These are phyloP conservation scores for Chanos chanos DNA, from an alignment of 2,797 vertebrate genomes.

Conservation along the genomic window DNA sequence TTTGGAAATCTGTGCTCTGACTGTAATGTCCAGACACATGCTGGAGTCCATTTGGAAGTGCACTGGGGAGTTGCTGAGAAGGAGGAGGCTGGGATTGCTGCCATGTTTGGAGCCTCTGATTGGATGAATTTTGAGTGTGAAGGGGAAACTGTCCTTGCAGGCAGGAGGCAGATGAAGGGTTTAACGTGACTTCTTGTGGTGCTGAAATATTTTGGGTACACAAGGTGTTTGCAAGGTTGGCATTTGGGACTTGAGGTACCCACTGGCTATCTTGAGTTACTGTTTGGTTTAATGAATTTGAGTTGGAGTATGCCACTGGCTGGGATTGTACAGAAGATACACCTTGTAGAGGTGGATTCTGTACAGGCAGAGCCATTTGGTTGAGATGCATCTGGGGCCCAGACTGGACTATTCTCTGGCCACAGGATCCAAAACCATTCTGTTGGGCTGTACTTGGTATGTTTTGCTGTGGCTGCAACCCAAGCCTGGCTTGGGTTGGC, in stretches of 20 bases:
- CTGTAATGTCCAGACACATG: slow-evolving; percentile 21
- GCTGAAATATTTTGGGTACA: slow-evolving; percentile 50
- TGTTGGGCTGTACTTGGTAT: slow-evolving; percentile 21
- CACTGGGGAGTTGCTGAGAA: slow-evolving; percentile 19
- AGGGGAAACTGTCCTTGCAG: slow-evolving; percentile 49
- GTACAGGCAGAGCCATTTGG: slow-evolving; percentile 38
- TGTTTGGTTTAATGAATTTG: slow-evolving; percentile 16
- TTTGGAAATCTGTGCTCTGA: slow-evolving; percentile 46
- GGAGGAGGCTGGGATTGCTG: slow-evolving; percentile 28
- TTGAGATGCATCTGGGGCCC: slow-evolving; percentile 35
- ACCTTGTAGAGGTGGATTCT: slow-evolving; percentile 37
- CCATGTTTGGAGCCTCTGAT: slow-evolving; percentile 47
- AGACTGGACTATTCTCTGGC: slow-evolving; percentile 28
- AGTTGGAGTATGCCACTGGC: slow-evolving; percentile 39
- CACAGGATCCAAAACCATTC: slow-evolving; percentile 6
- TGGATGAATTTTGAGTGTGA: slow-evolving; percentile 36
- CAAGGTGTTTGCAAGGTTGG: slow-evolving; percentile 30
- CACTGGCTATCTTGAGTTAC: slow-evolving; percentile 49
- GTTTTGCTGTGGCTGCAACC: slow-evolving; percentile 9
- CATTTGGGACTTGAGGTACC: slow-evolving; percentile 34
- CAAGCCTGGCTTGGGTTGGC: slow-evolving; percentile 37
- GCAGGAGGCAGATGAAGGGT: slow-evolving; percentile 7
- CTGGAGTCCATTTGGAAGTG: slow-evolving; percentile 37
- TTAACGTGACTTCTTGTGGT: slow-evolving; percentile 16
- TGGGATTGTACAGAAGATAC: neutral